phyloP scores from a whole-genome alignment of 1,140 invertebrate genomes.

The Drosophila triauraria region DNA sequence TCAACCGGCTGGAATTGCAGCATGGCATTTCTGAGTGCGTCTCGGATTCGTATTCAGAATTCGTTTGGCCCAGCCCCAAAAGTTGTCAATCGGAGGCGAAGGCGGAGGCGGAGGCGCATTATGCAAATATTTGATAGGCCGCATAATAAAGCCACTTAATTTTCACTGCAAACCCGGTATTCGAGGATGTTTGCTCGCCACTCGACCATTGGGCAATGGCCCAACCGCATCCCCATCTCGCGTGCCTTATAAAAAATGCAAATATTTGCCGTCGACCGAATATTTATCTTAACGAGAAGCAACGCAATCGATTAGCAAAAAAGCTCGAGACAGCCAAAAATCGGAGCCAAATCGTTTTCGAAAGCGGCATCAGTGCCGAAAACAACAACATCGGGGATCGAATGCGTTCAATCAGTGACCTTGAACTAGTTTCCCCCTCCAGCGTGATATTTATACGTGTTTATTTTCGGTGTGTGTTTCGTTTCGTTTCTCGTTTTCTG shows the following conservation, averaged over 20 bases:
- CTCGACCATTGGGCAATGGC: conserved; percentile 55
- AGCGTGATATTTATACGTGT: conserved; percentile 34
- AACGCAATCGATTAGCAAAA: conserved; percentile 70
- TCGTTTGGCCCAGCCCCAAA: conserved; percentile 41
- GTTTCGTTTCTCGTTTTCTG: conserved; percentile 51
- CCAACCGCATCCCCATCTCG: conserved; percentile 3
- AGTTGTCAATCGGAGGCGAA: conserved; percentile 14
- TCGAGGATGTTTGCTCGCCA: conserved; percentile 54
- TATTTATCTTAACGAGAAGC: conserved; percentile 64
- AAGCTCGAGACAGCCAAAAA: conserved; percentile 41
- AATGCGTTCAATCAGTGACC: conserved; percentile 74
- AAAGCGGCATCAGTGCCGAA: conserved; percentile 35
- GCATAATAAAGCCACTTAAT: conserved; percentile 64
- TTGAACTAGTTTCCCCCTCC: conserved; percentile 74
- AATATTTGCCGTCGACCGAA: conserved; percentile 59
- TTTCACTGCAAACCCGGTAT: conserved; percentile 29
- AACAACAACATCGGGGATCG: conserved; percentile 30
- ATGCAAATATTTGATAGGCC: conserved; percentile 72
- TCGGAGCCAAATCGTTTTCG: conserved; percentile 35
- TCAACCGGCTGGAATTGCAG: conserved; percentile 64
- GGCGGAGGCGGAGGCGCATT: conserved; percentile 21
- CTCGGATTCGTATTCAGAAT: conserved; percentile 68
- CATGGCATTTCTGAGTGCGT: conserved; percentile 59
- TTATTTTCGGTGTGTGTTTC: conserved; percentile 37
- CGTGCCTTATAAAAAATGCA: conserved; percentile 61